These are phyloP conservation scores for Crotophaga sulcirostris DNA, from an alignment of 2,113 vertebrate genomes.

Conservation along the genomic window DNA sequence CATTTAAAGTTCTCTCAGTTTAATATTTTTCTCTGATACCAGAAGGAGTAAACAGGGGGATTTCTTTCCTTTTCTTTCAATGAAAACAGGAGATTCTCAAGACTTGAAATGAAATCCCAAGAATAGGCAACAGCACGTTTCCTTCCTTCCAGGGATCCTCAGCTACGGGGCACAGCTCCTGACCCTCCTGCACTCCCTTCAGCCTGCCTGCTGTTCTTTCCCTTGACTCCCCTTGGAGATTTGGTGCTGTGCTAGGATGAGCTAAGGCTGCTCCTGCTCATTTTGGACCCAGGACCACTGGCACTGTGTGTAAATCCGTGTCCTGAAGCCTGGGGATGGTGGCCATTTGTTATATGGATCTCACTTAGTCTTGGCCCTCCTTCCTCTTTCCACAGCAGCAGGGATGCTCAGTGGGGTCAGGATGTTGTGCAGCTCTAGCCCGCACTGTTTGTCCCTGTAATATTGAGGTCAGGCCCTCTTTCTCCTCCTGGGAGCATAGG, in stretches of 20 bases:
- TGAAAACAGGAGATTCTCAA: slow-evolving; percentile 23
- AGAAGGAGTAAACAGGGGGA: background rate
- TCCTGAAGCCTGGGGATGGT: background rate
- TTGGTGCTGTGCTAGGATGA: accelerated
- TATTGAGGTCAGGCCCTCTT: background rate
- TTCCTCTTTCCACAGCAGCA: background rate
- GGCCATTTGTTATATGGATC: background rate
- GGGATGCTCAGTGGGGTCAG: accelerated
- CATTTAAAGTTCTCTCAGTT: slow-evolving; percentile 15
- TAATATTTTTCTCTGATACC: slow-evolving; percentile 12
- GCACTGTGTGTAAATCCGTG: background rate
- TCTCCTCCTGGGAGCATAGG: background rate
- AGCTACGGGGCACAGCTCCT: background rate
- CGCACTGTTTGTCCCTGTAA: background rate
- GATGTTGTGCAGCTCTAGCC: background rate
- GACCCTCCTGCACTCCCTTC: background rate
- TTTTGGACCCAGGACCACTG: background rate
- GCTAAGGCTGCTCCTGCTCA: background rate
- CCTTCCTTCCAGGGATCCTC: background rate
- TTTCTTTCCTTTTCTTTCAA: slow-evolving; percentile 25
- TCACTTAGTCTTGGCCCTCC: background rate
- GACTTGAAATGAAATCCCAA: slow-evolving; percentile 2
- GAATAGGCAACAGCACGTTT: background rate
- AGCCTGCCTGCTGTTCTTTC: background rate
- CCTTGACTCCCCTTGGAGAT: accelerated